Percentiles rank a stretch among this genome's conserved stretches.
These are phyloP conservation scores for Mionectes olivaceus DNA, from an alignment of 2,797 vertebrate genomes.

Conservation along the genomic window DNA sequence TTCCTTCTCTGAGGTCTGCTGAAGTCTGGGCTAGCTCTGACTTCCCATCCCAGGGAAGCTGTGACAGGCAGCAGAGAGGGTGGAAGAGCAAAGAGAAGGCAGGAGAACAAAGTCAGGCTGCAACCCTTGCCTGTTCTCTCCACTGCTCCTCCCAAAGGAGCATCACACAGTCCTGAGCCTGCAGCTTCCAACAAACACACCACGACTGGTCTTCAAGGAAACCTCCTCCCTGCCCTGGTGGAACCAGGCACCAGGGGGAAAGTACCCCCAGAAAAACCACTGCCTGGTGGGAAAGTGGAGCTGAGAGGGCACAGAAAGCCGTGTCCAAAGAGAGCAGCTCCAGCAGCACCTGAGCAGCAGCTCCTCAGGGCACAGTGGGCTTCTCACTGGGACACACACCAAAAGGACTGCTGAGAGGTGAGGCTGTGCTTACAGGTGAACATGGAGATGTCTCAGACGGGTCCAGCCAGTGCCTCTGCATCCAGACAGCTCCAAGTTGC, in stretches of 20 bases:
- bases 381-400: neutral
- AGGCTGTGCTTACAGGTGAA: neutral
- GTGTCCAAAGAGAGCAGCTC: neutral
- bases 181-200: neutral
- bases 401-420: neutral
- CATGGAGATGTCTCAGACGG: neutral
- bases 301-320: neutral
- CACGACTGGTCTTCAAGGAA: neutral
- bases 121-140: neutral
- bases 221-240: neutral
- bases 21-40: neutral
- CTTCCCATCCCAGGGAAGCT: neutral
- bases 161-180: neutral
- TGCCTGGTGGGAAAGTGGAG: accelerated
- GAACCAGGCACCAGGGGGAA: neutral
- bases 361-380: neutral
- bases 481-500: neutral
- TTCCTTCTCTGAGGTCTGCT: neutral
- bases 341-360: neutral
- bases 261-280: neutral
- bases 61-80: neutral
- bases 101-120: neutral
- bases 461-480: neutral
- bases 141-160: neutral
- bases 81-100: neutral